Percentiles rank a stretch among this genome's conserved stretches.
Conservation (phyloP, 2,113 vertebrate genomes). For the cat (Felis catus) region F.catus_Fca126_mat1.0 CM031425.1:15212501-15213000, state of each 20-base stretch:
- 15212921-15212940: too few species aligned
- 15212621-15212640: neutral
- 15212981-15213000: too few species aligned
- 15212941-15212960: too few species aligned
- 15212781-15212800: accelerated
- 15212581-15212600: neutral
- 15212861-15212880: neutral
- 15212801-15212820: neutral
- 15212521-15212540: neutral
- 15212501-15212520: neutral
- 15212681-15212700: neutral
- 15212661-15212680: neutral
- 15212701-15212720: neutral
- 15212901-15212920: too few species aligned
- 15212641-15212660: neutral
- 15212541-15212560: neutral
- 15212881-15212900: too few species aligned
- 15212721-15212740: neutral
- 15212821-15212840: too few species aligned
- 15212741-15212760: neutral
- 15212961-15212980: too few species aligned
- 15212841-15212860: neutral
- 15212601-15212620: neutral
- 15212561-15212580: neutral
- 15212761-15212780: neutral